Evolutionary conservation across 2,113 vertebrate species (phyloP), one percentile per base, ranked within the genome.

Genomic region (Turdus rufiventris): DNA sequence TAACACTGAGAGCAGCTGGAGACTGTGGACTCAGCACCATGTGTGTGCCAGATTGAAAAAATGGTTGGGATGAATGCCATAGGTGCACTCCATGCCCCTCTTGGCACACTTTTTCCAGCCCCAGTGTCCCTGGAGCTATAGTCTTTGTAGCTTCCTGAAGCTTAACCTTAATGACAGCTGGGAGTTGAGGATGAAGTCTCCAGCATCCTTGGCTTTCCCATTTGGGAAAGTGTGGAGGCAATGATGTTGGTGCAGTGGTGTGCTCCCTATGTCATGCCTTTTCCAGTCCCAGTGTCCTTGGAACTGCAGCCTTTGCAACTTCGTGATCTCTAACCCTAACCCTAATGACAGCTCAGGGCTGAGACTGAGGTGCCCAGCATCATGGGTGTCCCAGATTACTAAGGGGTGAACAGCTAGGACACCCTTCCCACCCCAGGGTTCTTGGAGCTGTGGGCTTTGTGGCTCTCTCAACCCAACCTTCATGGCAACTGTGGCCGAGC

Each of bases 191-290:
- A 17, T 60, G 24, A 60, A 38, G 7, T 60, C 13, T 51, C 29
- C 45, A 60, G n/a, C 24, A 51, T n/a, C 29, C 12, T 0, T 45
- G 19, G 7, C 53, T 38, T 10, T 66, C 24, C 13, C 2, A 1
- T 47, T 31, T 25, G 13, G 7, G 14, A 25, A 60, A 18, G 2
- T 38, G 19, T 40, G 19, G 16, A 53, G 24, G 38, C 24, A 74
- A 7, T 2, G 2, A 25, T 8, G 1, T 13, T 28, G 8, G 6
- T 28, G 25, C 25, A 40, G 20, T 33, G 31, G 18, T 0, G 1
- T 38, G 17, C 10, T 65, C 34, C 20, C 11, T 14, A 14, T 36
- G 10, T 4, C 23, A 66, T 71, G 14, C 10, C 2, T 60, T 65
- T 47, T 81, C 6, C n/a, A 53, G 16, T 9, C 19, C 18, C 14